A percentile compares a stretch with the other conserved stretches of the same genome.
phyloP scores from a whole-genome alignment of 2,888 invertebrate species.

The Apodemia zela region DNA sequence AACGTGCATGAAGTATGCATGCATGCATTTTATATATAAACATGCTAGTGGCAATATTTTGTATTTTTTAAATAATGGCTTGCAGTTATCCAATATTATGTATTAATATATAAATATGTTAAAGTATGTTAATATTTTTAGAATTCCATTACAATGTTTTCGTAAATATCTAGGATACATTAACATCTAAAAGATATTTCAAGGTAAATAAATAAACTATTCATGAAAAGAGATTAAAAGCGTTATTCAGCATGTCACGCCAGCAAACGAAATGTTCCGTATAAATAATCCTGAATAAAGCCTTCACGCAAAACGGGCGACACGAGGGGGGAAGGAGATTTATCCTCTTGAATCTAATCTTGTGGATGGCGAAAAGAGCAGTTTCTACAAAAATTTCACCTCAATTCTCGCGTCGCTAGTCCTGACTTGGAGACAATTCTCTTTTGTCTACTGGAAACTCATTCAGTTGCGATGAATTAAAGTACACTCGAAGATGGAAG shows the following conservation, averaged over 20 bases:
- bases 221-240: conserved; percentile 48
- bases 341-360: conserved; percentile 76
- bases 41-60: too few relatives aligned
- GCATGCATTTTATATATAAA: too few relatives aligned
- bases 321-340: conserved; percentile 63
- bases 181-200: conserved; percentile 20
- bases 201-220: conserved; percentile 30
- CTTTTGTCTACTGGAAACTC: conserved; percentile 50
- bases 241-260: conserved; percentile 60
- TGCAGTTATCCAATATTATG: too few relatives aligned
- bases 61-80: too few relatives aligned
- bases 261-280: conserved; percentile 59
- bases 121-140: too few relatives aligned
- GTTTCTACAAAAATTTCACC: conserved; percentile 60
- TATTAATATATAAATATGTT: too few relatives aligned
- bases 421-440: conserved; percentile 50
- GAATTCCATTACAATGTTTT: too few relatives aligned
- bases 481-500: conserved; percentile 22
- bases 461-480: conserved; percentile 47
- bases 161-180: neutral
- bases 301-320: conserved; percentile 66
- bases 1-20: too few relatives aligned
- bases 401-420: conserved; percentile 52
- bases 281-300: conserved; percentile 73
- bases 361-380: conserved; percentile 71